Base-by-base conservation (phyloP, 2,113 vertebrate species). In the Otis tarda region DNA sequence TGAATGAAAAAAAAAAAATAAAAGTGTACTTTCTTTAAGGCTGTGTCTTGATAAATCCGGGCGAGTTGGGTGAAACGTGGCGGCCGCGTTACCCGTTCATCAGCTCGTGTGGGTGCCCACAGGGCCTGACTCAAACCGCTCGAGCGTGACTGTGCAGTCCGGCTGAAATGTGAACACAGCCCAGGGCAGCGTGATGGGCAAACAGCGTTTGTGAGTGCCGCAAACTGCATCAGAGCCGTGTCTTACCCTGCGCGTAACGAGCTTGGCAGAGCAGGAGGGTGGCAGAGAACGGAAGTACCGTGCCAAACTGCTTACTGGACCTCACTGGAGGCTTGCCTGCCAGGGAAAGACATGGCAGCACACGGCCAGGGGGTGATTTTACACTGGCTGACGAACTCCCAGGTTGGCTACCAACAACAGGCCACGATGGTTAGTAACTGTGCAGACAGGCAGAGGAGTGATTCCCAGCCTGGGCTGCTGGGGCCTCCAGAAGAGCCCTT, bases 1-100 rank as follows among this genome's bases (percentile, higher is more conserved):
- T 90, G 33, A 97, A 96, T 95, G 94, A 96, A 84, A 73, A 27
- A 41, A 41, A 96, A 89, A 71, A 25, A 21, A 80, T 14, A 16
- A 25, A 7, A 7, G 3, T 19, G 2, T 93, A 25, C 41, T 61
- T 85, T 47, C 25, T 57, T 75, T 78, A 43, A 35, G 56, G 33
- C 50, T 92, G 25, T 88, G 53, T 24, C 77, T 78, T 57, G 60
- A 12, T 95, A 12, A 75, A 57, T 83, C 7, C 3, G 35, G 27
- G 49, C 0, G 5, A 63, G 30, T 16, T 43, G 83, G 60, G 71
- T 71, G 16, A 43, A 90, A 75, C 3, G 0, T 2, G 49, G 47
- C 7, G 7, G 20, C 24, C 10, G 2, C 2, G 1, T 67, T 68
- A 11, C 15, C 3, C 4, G 1, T 55, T 52, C 3, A 2, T 50